phyloP scores from a whole-genome alignment of 1,140 invertebrate species.

The Heliconius nattereri region DNA sequence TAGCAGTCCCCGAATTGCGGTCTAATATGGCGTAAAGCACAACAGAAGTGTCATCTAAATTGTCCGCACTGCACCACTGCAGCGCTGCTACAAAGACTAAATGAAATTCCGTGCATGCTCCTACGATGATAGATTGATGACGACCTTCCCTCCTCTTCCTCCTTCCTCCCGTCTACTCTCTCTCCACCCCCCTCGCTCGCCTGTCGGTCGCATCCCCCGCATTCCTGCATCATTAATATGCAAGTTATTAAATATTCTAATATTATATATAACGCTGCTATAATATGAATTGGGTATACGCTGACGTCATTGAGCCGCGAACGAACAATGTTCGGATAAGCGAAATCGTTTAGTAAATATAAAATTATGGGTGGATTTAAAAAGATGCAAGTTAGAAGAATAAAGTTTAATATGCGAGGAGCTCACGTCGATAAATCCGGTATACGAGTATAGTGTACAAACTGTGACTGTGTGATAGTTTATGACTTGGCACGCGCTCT shows the following conservation, averaged over 20 bases:
- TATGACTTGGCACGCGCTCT: not conserved
- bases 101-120: conserved; percentile 35
- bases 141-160: not conserved
- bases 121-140: conserved; percentile 30
- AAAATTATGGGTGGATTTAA: not conserved
- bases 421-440: not conserved
- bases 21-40: conserved; percentile 21
- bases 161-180: not conserved
- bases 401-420: conserved; percentile 8
- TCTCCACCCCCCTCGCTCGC: not conserved
- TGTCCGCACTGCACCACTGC: conserved; percentile 20
- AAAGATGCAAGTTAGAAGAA: not conserved
- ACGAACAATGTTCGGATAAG: not conserved
- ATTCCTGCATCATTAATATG: conserved; percentile 7
- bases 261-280: not conserved
- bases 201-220: not conserved
- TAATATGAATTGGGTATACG: not conserved
- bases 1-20: conserved; percentile 6
- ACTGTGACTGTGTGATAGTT: conserved; percentile 3
- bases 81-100: conserved; percentile 30
- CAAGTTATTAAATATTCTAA: conserved; percentile 11
- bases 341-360: not conserved
- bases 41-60: conserved; percentile 21
- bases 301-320: not conserved
- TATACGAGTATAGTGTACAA: not conserved